Evolutionary conservation across 2,797 vertebrate species (phyloP).

Genomic region (Lophius americanus): DNA sequence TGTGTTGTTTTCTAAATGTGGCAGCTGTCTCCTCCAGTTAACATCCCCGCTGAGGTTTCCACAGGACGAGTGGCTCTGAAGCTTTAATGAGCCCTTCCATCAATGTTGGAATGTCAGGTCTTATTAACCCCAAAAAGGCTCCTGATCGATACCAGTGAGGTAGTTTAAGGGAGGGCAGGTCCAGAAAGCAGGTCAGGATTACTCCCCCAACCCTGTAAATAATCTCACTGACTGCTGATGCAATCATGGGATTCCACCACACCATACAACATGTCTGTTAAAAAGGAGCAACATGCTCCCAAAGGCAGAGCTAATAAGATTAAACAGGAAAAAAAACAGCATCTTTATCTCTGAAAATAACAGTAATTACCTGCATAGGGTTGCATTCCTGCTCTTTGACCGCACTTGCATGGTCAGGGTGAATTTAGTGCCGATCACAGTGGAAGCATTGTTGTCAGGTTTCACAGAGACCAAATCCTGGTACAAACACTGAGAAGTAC

Average conservation of each 20-base stretch:
- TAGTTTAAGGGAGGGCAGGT: constrained; percentile 71
- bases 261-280: constrained; percentile 53
- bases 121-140: constrained; percentile 83
- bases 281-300: constrained; percentile 29
- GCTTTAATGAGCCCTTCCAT: constrained; percentile 79
- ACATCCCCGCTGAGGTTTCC: constrained; percentile 56
- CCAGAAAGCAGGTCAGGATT: constrained; percentile 76
- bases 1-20: constrained; percentile 76
- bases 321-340: constrained; percentile 30
- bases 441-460: constrained; percentile 70
- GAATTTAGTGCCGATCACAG: constrained; percentile 73
- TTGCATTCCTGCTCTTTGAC: constrained; percentile 45
- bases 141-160: constrained; percentile 76
- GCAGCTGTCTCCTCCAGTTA: constrained; percentile 43
- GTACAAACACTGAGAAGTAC: constrained; percentile 71
- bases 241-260: constrained; percentile 63
- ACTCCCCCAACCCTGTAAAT: constrained; percentile 72
- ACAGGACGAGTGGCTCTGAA: constrained; percentile 47
- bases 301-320: constrained; percentile 18
- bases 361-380: constrained; percentile 78
- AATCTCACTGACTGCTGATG: constrained; percentile 70
- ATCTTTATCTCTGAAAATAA: neutral
- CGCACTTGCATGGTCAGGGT: constrained; percentile 66
- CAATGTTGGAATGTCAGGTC: constrained; percentile 82
- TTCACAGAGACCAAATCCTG: constrained; percentile 66